Conservation (phyloP, 2,113 vertebrate species). For the Pangasianodon hypophthalmus region DNA sequence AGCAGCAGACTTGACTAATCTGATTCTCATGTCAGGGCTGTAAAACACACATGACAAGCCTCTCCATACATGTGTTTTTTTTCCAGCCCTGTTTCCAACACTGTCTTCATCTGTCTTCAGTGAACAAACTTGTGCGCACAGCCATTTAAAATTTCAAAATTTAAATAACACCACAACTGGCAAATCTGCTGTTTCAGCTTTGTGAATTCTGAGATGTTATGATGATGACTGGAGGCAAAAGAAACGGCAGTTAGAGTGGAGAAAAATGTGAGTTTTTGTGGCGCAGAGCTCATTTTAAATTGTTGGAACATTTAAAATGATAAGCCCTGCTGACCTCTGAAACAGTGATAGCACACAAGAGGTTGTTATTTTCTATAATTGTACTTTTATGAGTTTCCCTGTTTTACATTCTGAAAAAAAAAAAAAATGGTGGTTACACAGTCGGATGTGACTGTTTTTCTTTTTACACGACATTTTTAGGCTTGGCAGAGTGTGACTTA, state of each 20-base stretch:
- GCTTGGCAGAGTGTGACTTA: neutral
- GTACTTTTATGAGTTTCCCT: neutral
- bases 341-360: neutral
- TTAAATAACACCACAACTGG: neutral
- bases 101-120: neutral
- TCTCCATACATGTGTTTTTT: neutral
- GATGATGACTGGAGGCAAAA: conserved; percentile 14
- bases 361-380: conserved; percentile 4
- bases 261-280: neutral
- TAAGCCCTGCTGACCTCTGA: neutral
- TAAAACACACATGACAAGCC: conserved; percentile 26
- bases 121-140: neutral
- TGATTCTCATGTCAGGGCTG: neutral
- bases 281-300: neutral
- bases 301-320: neutral
- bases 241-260: neutral
- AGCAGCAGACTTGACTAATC: neutral
- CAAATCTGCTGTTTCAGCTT: conserved; percentile 5
- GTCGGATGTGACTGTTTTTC: neutral
- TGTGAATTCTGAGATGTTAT: neutral
- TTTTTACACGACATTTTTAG: neutral
- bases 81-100: neutral
- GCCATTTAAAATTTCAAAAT: neutral
- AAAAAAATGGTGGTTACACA: neutral
- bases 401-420: neutral